Evolutionary conservation across 2,113 vertebrate species (phyloP).

Genomic region (Pipra filicauda): DNA sequence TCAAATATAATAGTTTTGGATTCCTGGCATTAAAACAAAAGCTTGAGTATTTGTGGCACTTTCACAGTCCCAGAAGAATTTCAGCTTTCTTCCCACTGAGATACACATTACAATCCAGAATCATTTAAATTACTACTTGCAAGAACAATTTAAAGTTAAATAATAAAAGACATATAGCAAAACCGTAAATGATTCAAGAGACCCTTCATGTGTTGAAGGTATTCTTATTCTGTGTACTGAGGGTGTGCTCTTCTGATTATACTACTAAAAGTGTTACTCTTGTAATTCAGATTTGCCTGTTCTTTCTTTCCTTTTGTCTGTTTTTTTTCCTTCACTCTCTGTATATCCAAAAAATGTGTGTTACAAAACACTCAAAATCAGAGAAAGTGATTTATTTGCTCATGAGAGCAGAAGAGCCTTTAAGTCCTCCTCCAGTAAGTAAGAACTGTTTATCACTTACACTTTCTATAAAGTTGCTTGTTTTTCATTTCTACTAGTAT

Average conservation of each 20-base stretch:
- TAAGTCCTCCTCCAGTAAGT: not conserved
- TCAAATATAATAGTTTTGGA: not conserved
- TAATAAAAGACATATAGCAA: not conserved
- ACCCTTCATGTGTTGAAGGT: not conserved
- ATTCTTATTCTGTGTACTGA: not conserved
- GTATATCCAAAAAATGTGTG: not conserved
- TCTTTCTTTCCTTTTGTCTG: not conserved
- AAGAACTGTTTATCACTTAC: not conserved
- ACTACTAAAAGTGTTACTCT: not conserved
- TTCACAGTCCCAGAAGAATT: slow-evolving; percentile 17
- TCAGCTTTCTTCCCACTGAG: not conserved
- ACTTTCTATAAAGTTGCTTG: not conserved
- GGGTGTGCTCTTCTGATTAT: not conserved
- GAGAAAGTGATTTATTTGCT: not conserved
- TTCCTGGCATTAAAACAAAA: slow-evolving; percentile 23
- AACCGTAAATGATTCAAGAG: not conserved
- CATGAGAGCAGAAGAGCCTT: not conserved
- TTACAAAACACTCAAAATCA: not conserved
- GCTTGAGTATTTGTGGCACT: not conserved
- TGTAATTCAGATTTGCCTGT: not conserved
- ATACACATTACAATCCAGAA: not conserved
- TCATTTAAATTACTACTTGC: not conserved
- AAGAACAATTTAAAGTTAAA: not conserved
- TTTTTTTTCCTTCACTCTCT: not conserved
- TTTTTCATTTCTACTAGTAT: not conserved